Conservation (phyloP, 2,113 vertebrate genomes). For the Cheilinus undulatus region DNA sequence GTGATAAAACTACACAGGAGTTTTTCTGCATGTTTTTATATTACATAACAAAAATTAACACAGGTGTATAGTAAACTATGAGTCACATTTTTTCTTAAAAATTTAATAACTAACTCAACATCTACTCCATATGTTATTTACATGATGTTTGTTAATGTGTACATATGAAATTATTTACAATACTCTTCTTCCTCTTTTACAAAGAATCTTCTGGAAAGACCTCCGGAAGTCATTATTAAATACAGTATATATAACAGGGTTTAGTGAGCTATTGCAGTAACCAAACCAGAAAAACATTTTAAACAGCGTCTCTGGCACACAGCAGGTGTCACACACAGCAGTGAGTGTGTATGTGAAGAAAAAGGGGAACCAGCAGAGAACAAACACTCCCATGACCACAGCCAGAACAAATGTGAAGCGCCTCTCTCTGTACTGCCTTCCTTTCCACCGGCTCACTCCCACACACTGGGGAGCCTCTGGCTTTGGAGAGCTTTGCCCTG, state of each 20-base stretch:
- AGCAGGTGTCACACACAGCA: constrained; percentile 85
- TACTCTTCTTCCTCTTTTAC: constrained; percentile 60
- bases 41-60: constrained; percentile 18
- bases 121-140: constrained; percentile 10
- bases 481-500: constrained; percentile 81
- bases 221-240: constrained; percentile 95
- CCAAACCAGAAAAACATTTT: constrained; percentile 97
- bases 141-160: background rate
- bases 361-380: constrained; percentile 96
- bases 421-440: constrained; percentile 90
- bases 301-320: constrained; percentile 88
- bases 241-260: constrained; percentile 94
- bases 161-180: constrained; percentile 13
- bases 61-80: background rate
- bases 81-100: constrained; percentile 27
- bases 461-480: constrained; percentile 77
- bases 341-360: constrained; percentile 94
- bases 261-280: constrained; percentile 91
- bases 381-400: constrained; percentile 94
- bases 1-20: constrained; percentile 7
- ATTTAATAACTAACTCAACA: constrained; percentile 9
- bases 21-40: constrained; percentile 25
- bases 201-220: constrained; percentile 94
- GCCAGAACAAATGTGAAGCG: constrained; percentile 89
- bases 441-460: constrained; percentile 87